These are phyloP conservation scores for Lipotes vexillifer DNA, from an alignment of 2,113 vertebrate species.

Conservation along the genomic window DNA sequence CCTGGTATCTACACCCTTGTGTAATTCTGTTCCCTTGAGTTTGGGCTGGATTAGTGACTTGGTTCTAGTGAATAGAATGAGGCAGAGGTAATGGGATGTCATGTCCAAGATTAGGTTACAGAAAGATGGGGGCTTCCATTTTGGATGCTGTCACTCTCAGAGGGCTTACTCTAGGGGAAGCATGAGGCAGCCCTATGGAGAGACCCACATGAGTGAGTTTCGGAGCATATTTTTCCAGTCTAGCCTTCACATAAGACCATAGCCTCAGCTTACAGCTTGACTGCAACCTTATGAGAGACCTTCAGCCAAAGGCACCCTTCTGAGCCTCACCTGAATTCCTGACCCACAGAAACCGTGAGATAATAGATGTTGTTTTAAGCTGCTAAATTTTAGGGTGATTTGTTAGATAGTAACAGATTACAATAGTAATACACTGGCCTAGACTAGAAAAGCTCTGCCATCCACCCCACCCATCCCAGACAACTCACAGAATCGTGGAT, in stretches of 20 bases:
- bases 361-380: constrained; percentile 14
- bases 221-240: neutral
- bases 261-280: neutral
- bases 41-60: neutral
- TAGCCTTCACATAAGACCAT: neutral
- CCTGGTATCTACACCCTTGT: neutral
- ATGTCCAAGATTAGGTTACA: neutral
- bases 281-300: neutral
- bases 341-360: neutral
- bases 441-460: neutral
- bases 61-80: constrained; percentile 13
- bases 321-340: neutral
- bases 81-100: neutral
- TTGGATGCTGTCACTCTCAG: neutral
- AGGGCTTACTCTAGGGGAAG: neutral
- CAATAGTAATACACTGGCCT: neutral
- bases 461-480: neutral
- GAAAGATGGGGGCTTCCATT: neutral
- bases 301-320: neutral
- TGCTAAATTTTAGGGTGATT: neutral
- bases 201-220: neutral
- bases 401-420: neutral
- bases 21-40: neutral
- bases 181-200: neutral
- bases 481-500: neutral